These are phyloP conservation scores for Gymnoscopelus microlampas DNA, from an alignment of 2,797 vertebrate genomes.

Conservation along the genomic window DNA sequence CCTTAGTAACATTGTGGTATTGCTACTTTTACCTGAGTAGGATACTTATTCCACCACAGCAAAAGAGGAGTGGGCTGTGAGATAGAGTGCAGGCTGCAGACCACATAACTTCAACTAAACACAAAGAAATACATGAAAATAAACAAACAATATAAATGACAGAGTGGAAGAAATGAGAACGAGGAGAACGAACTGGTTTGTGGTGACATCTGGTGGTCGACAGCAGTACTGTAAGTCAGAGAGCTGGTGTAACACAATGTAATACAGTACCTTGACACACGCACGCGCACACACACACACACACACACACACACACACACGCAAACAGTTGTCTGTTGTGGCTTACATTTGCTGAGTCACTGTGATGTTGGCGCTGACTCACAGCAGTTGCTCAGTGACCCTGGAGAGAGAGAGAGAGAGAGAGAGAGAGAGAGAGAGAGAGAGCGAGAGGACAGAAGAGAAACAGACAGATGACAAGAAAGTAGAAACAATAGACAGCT, in stretches of 20 bases:
- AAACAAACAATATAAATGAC: too few species aligned
- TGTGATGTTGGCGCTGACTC: slow-evolving; percentile 47
- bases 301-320: background rate
- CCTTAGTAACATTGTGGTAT: too few species aligned
- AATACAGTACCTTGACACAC: slow-evolving; percentile 55
- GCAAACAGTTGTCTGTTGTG: too few species aligned
- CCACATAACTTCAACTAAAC: too few species aligned
- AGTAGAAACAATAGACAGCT: background rate
- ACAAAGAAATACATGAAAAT: too few species aligned
- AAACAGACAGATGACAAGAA: background rate
- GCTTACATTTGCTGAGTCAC: slow-evolving; percentile 47
- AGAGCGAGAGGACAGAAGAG: too few species aligned
- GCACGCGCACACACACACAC: slow-evolving; percentile 15
- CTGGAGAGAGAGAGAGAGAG: background rate
- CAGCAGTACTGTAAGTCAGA: slow-evolving; percentile 26
- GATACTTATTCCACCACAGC: too few species aligned
- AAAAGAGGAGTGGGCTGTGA: too few species aligned
- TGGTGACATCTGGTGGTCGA: slow-evolving; percentile 40
- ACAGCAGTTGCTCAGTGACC: slow-evolving; percentile 26
- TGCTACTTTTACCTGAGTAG: too few species aligned
- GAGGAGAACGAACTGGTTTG: background rate
- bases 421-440: background rate
- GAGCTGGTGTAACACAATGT: slow-evolving; percentile 58
- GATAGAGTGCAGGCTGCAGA: too few species aligned
- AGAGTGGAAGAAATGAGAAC: too few species aligned